A percentile compares a stretch with the other conserved stretches of the same genome.
Evolutionary conservation across 2,797 vertebrate genomes (phyloP).

Genomic region (Cyclura pinguis): DNA sequence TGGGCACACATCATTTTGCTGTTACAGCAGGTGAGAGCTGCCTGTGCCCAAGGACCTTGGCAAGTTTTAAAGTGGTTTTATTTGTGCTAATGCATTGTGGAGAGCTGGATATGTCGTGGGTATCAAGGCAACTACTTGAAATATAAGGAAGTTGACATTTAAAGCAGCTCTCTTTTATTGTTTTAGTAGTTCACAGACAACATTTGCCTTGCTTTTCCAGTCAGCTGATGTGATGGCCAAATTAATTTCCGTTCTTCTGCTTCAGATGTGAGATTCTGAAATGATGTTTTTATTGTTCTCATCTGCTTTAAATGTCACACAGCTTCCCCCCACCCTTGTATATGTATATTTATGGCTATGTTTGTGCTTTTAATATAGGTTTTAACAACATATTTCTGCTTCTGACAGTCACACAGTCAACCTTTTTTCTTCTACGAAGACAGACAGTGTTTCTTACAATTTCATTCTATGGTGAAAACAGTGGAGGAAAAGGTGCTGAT

Average conservation of each 20-base stretch:
- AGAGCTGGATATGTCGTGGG: slow-evolving; percentile 22
- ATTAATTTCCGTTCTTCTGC: slow-evolving; percentile 55
- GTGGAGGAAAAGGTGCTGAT: not conserved
- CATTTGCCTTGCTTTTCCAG: slow-evolving; percentile 63
- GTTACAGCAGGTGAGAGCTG: not conserved
- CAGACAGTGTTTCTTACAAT: slow-evolving; percentile 2
- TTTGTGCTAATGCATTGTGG: slow-evolving; percentile 14
- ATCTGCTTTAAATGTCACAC: slow-evolving; percentile 67
- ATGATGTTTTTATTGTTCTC: slow-evolving; percentile 69
- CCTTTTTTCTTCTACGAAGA: not conserved
- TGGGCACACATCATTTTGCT: not conserved
- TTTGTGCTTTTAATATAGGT: not conserved
- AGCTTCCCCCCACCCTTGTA: not conserved
- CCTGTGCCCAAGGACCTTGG: not conserved
- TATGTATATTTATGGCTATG: not conserved
- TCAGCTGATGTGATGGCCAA: slow-evolving; percentile 63
- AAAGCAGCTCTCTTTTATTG: slow-evolving; percentile 62
- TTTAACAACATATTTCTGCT: slow-evolving; percentile 5
- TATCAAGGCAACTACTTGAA: slow-evolving; percentile 50
- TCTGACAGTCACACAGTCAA: not conserved
- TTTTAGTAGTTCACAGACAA: slow-evolving; percentile 66
- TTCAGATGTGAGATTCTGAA: slow-evolving; percentile 59
- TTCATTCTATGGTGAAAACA: not conserved
- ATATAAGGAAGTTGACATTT: slow-evolving; percentile 56
- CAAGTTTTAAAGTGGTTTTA: slow-evolving; percentile 38